phyloP scores from a whole-genome alignment of 2,888 invertebrate genomes.

The Cepaea hortensis region DNA sequence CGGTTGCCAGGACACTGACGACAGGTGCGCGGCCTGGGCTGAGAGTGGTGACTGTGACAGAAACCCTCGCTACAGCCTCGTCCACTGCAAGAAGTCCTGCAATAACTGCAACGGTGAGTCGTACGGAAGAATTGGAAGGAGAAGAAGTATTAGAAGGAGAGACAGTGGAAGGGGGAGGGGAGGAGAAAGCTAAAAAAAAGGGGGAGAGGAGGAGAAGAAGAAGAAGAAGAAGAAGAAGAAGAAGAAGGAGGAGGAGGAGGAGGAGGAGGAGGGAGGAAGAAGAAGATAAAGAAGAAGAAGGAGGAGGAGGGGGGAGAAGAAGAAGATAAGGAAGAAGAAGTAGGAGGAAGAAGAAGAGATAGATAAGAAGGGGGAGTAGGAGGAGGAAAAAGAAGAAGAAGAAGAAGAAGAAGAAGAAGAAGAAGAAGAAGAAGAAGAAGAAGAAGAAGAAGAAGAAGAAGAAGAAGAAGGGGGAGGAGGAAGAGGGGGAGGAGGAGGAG shows the following conservation, averaged over 20 bases:
- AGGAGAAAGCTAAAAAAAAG: too few species aligned
- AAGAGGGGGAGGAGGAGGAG: neutral
- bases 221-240: neutral
- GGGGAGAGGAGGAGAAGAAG: neutral
- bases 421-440: too few species aligned
- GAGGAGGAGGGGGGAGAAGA: too few species aligned
- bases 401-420: too few species aligned
- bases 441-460: neutral
- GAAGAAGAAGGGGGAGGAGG: neutral
- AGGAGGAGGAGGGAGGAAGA: too few species aligned
- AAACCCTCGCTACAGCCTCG: slow-evolving; percentile 58
- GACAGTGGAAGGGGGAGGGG: too few species aligned
- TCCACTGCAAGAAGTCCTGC: slow-evolving; percentile 61
- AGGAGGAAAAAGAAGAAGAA: too few species aligned
- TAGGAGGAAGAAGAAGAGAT: too few species aligned
- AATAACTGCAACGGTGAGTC: slow-evolving; percentile 56
- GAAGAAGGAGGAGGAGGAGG: neutral
- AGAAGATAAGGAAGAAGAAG: too few species aligned
- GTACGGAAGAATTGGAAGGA: neutral
- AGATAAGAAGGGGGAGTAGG: too few species aligned
- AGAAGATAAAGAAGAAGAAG: too few species aligned
- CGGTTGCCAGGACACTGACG: slow-evolving; percentile 52
- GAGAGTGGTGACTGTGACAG: slow-evolving; percentile 55
- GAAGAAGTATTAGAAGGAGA: neutral
- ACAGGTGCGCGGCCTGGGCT: slow-evolving; percentile 56